Base-by-base conservation (phyloP, 1,140 invertebrate species). In the Camponotus vicinus region DNA sequence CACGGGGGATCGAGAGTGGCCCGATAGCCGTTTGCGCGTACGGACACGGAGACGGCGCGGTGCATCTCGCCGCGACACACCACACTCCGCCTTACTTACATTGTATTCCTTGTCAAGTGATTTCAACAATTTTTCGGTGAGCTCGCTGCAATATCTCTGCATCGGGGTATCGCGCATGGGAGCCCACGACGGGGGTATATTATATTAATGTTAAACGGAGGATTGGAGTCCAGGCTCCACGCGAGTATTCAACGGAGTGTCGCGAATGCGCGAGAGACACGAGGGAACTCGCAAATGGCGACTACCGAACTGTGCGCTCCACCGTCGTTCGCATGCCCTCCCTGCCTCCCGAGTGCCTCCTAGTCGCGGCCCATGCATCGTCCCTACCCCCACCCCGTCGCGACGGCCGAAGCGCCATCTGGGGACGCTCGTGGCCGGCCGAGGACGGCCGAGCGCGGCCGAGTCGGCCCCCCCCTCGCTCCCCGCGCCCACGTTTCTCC, bases 71-170 rank as follows among this genome's bases (percentile, higher is more conserved):
- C 79, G 79, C 69, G 67, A 82, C 67, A 73, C 79, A 73, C 79
- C 79, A 73, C 27, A 75, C 78, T 76, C 85, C 92, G 91, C 92
- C 79, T 83, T 94, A 95, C 96, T 96, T 96, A 97, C 96, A 96
- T 97, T 96, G 94, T 97, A 96, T 94, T 97, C 96, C 94, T 95
- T 95, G 95, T 97, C 96, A 92, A 97, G 95, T 90, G 96, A 96
- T 95, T 96, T 95, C 93, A 96, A 96, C 95, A 97, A 96, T 95
- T 95, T 96, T 93, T 96, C 95, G 91, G 96, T 96, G 93, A 97
- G 95, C 95, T 97, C 96, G 93, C 95, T 95, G 94, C 96, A 96
- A 95, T 96, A 95, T 95, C 95, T 96, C 96, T 96, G 96, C 96
- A 96, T 96, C 93, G 92, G 93, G 92, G 92, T 93, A 92, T 93